These are phyloP conservation scores for Conopomorpha cramerella DNA, from an alignment of 1,140 invertebrate genomes.

Conservation along the genomic window DNA sequence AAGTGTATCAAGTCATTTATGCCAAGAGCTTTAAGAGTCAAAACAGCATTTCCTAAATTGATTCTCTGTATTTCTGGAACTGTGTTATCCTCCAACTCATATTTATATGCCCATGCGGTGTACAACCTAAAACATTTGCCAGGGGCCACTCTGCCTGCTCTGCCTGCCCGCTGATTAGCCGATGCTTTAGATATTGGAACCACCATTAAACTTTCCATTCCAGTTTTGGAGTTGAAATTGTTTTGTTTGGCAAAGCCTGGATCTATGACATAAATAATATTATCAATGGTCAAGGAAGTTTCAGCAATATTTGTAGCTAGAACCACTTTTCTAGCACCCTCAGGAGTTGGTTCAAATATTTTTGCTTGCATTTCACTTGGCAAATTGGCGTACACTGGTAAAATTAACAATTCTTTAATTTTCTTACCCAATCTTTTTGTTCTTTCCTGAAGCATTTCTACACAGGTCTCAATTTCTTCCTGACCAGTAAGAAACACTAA, in stretches of 20 bases:
- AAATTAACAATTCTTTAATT: slow-evolving; percentile 89
- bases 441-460: slow-evolving; percentile 90
- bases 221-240: slow-evolving; percentile 96
- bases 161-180: slow-evolving; percentile 91
- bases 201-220: slow-evolving; percentile 98
- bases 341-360: slow-evolving; percentile 95
- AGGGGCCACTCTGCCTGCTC: slow-evolving; percentile 90
- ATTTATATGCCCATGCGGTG: slow-evolving; percentile 95
- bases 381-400: slow-evolving; percentile 98
- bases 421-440: slow-evolving; percentile 89
- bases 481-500: slow-evolving; percentile 96
- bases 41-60: slow-evolving; percentile 96
- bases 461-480: slow-evolving; percentile 96
- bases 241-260: slow-evolving; percentile 99
- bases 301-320: slow-evolving; percentile 99
- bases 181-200: slow-evolving; percentile 98
- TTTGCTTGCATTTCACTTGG: slow-evolving; percentile 99
- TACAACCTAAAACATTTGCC: slow-evolving; percentile 99
- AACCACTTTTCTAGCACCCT: slow-evolving; percentile 93
- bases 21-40: slow-evolving; percentile 95
- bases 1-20: slow-evolving; percentile 98
- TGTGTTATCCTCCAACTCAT: slow-evolving; percentile 97
- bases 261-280: slow-evolving; percentile 99
- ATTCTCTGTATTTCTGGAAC: slow-evolving; percentile 98
- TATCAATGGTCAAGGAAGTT: slow-evolving; percentile 98